Conservation (phyloP, 2,888 invertebrate genomes). For the Tipula confusa region DNA sequence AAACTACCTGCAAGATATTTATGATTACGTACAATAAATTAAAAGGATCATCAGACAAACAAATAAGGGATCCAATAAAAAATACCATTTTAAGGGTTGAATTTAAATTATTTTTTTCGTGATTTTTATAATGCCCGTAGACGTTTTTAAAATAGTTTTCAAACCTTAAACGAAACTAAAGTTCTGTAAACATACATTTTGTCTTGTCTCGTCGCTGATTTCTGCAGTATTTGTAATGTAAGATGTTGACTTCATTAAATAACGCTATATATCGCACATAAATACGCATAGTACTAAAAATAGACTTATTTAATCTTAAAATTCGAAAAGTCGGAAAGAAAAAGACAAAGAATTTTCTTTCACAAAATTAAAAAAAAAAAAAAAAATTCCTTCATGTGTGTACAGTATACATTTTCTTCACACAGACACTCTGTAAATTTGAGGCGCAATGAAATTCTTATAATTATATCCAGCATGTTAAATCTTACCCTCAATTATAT, state of each 20-base stretch:
- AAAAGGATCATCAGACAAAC: not conserved
- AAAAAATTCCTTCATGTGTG: not conserved
- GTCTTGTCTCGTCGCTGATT: too few relatives aligned
- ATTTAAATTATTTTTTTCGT: not conserved
- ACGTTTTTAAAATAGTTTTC: too few relatives aligned
- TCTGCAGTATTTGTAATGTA: not conserved
- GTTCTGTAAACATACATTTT: not conserved
- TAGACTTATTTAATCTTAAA: slow-evolving; percentile 14
- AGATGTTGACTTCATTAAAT: not conserved
- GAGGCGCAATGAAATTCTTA: not conserved
- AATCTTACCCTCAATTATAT: slow-evolving; percentile 5
- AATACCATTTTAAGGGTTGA: not conserved
- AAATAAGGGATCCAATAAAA: not conserved
- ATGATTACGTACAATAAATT: not conserved
- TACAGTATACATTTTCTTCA: not conserved
- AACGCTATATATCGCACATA: not conserved
- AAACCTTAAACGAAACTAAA: too few relatives aligned
- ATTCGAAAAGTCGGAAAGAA: not conserved
- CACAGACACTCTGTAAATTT: not conserved
- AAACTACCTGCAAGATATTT: not conserved
- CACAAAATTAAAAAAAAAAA: not conserved
- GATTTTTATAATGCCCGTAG: not conserved
- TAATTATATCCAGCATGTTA: not conserved
- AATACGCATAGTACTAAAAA: not conserved
- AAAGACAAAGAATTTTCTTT: slow-evolving; percentile 21